phyloP scores from a whole-genome alignment of 2,888 invertebrate species.

The Aphidoletes aphidimyza region DNA sequence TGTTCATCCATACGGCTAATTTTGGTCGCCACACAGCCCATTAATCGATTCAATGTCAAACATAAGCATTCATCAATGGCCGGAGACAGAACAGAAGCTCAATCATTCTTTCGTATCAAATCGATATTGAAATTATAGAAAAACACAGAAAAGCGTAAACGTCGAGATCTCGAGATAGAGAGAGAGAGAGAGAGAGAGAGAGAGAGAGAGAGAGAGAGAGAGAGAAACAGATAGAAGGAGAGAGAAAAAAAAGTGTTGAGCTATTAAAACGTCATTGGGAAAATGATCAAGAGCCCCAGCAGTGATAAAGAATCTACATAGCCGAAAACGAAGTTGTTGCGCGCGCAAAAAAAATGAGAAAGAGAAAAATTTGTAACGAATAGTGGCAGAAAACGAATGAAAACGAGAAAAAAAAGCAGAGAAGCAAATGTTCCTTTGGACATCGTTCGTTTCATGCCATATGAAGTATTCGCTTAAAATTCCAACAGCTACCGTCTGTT shows the following conservation, averaged over 20 bases:
- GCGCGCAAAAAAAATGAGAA: background rate
- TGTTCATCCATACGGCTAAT: background rate
- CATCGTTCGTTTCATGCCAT: conserved; percentile 35
- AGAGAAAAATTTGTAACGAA: conserved; percentile 20
- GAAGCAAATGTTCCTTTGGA: conserved; percentile 10
- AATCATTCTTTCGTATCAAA: background rate
- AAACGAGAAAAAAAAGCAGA: background rate
- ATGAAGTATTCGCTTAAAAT: conserved; percentile 54
- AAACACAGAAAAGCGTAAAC: background rate
- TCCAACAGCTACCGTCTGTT: conserved; percentile 56
- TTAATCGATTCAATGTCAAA: background rate
- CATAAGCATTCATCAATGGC: background rate
- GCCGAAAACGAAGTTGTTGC: conserved; percentile 18
- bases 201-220: background rate
- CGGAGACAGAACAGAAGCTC: conserved; percentile 8
- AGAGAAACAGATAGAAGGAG: background rate
- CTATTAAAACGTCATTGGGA: conserved; percentile 46
- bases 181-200: too few species aligned
- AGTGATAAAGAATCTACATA: conserved; percentile 23
- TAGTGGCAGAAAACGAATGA: conserved; percentile 28
- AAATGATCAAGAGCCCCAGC: conserved; percentile 29
- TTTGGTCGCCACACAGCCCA: background rate
- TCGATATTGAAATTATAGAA: conserved; percentile 1
- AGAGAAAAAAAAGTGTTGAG: background rate
- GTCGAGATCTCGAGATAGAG: too few species aligned